phyloP scores from a whole-genome alignment of 1,140 invertebrate genomes.

The Calliopsis andreniformis region DNA sequence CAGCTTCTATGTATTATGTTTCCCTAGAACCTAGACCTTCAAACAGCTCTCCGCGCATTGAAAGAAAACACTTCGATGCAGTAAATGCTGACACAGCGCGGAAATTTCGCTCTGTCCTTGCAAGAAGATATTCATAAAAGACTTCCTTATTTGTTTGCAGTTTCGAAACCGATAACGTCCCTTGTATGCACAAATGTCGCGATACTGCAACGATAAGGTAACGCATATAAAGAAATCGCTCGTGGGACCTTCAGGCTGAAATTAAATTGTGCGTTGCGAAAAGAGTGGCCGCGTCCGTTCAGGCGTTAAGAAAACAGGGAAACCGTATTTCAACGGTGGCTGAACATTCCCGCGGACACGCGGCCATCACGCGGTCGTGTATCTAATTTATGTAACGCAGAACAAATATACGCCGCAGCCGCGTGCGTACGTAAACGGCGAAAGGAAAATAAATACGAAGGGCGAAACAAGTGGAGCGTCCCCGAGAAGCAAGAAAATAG shows the following conservation, averaged over 20 bases:
- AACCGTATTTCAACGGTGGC: constrained; percentile 39
- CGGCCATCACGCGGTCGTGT: constrained; percentile 33
- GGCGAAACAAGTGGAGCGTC: constrained; percentile 36
- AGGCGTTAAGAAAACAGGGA: constrained; percentile 32
- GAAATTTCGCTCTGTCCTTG: no score
- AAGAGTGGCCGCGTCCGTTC: constrained; percentile 10
- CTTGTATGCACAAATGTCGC: not conserved
- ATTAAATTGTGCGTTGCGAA: constrained; percentile 24
- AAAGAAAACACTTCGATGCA: no score
- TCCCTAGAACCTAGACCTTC: no score
- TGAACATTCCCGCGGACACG: constrained; percentile 32
- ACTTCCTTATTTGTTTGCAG: not conserved
- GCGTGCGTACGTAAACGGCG: not conserved
- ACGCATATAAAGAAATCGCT: not conserved
- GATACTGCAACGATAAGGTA: not conserved
- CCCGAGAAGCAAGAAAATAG: constrained; percentile 33
- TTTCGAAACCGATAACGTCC: not conserved
- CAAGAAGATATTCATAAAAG: no score
- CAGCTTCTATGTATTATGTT: no score
- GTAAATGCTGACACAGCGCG: no score
- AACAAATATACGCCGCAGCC: constrained; percentile 47
- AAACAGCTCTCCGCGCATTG: no score
- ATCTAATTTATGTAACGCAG: constrained; percentile 49
- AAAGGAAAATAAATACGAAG: constrained; percentile 43
- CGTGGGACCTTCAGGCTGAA: not conserved